phyloP scores from a whole-genome alignment of 2,888 invertebrate genomes.

The Physocephala rufipes region DNA sequence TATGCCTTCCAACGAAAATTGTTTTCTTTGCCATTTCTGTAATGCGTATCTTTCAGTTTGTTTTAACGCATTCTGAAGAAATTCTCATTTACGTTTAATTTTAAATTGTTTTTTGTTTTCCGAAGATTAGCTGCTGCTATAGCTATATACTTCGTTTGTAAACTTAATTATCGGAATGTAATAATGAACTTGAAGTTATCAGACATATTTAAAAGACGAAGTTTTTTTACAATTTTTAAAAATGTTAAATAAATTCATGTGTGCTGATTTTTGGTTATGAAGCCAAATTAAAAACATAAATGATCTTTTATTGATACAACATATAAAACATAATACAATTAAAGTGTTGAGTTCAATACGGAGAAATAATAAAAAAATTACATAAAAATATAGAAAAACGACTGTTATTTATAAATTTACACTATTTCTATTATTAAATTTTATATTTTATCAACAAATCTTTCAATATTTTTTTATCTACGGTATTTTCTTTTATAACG shows the following conservation, averaged over 20 bases:
- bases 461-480: no score
- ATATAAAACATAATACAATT: constrained; percentile 10
- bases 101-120: neutral
- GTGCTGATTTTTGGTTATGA: constrained; percentile 14
- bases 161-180: neutral
- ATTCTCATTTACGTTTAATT: no score
- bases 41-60: neutral
- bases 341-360: constrained; percentile 35
- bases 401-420: no score
- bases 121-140: neutral
- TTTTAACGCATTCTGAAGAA: no score
- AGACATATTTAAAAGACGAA: neutral
- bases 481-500: no score
- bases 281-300: neutral
- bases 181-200: constrained; percentile 4
- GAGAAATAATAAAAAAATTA: constrained; percentile 32
- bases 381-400: neutral
- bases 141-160: neutral
- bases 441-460: no score
- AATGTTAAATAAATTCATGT: neutral
- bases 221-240: constrained; percentile 19
- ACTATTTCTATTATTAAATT: no score
- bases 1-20: no score
- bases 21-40: constrained; percentile 3
- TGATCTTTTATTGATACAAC: constrained; percentile 26